These are phyloP conservation scores for Odontocolon sp. DNA, from an alignment of 2,888 invertebrate species.

Conservation along the genomic window DNA sequence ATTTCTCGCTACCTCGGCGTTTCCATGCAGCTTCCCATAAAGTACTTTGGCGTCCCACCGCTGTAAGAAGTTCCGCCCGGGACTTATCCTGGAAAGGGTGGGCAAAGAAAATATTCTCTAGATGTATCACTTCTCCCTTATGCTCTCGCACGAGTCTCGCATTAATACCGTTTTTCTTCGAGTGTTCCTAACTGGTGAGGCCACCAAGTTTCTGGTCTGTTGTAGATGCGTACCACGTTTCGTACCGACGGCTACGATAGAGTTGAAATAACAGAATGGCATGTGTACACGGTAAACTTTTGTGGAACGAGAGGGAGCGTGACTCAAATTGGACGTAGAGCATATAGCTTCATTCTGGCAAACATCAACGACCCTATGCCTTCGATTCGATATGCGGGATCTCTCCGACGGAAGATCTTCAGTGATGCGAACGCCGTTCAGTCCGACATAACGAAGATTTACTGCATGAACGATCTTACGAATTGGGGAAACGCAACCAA, in stretches of 20 bases:
- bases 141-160: slow-evolving; percentile 58
- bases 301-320: slow-evolving; percentile 3
- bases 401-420: slow-evolving; percentile 27
- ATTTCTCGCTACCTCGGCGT: neutral
- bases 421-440: slow-evolving; percentile 49
- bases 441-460: slow-evolving; percentile 48
- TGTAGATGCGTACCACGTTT: slow-evolving; percentile 53
- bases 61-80: slow-evolving; percentile 38
- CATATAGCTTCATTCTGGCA: slow-evolving; percentile 19
- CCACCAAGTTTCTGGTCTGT: slow-evolving; percentile 31
- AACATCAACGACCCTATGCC: slow-evolving; percentile 9
- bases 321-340: slow-evolving; percentile 1
- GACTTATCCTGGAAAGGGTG: slow-evolving; percentile 38
- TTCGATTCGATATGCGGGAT: neutral
- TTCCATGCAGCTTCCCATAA: slow-evolving; percentile 25
- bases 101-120: slow-evolving; percentile 58
- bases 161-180: slow-evolving; percentile 59
- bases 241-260: slow-evolving; percentile 52
- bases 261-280: slow-evolving; percentile 55
- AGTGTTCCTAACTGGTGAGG: slow-evolving; percentile 15
- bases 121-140: slow-evolving; percentile 52
- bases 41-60: slow-evolving; percentile 19
- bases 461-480: neutral
- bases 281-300: slow-evolving; percentile 33
- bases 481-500: slow-evolving; percentile 13